These are phyloP conservation scores for Dufourea novaeangliae DNA, from an alignment of 1,140 invertebrate genomes.

Conservation along the genomic window DNA sequence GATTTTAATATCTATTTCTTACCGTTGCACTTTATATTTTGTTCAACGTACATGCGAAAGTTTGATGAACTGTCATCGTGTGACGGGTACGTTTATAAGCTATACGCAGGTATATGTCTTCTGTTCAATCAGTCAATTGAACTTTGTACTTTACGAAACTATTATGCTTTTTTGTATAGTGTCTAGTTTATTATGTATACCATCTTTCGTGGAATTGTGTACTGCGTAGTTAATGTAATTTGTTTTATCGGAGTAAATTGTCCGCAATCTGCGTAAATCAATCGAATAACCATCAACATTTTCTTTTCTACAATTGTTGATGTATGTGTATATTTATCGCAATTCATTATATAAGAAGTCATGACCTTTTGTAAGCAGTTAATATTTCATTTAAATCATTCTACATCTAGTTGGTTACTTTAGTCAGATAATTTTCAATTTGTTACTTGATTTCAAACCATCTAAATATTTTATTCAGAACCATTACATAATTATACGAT, in stretches of 20 bases:
- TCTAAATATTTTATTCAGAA: neutral
- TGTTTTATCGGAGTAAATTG: neutral
- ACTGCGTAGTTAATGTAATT: neutral
- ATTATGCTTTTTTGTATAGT: neutral
- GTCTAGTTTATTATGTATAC: neutral
- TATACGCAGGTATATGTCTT: too few species aligned
- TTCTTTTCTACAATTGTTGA: slow-evolving; percentile 4
- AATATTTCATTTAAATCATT: neutral
- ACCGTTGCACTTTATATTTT: neutral
- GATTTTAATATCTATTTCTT: neutral
- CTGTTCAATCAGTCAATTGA: slow-evolving; percentile 2
- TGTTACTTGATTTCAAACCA: neutral
- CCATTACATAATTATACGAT: neutral
- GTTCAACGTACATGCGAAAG: slow-evolving; percentile 12
- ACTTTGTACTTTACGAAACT: slow-evolving; percentile 15
- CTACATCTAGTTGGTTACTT: neutral
- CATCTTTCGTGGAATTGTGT: neutral
- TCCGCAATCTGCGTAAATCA: neutral
- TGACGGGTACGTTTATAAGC: slow-evolving; percentile 18
- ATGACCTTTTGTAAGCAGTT: slow-evolving; percentile 1
- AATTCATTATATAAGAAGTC: slow-evolving; percentile 39
- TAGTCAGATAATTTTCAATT: neutral
- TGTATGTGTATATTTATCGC: slow-evolving; percentile 8
- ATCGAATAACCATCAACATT: neutral
- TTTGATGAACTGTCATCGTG: neutral